These are phyloP conservation scores for Epizoanthus rinbou DNA, from an alignment of 92 coral and sea anemone genomes.

Conservation along the genomic window DNA sequence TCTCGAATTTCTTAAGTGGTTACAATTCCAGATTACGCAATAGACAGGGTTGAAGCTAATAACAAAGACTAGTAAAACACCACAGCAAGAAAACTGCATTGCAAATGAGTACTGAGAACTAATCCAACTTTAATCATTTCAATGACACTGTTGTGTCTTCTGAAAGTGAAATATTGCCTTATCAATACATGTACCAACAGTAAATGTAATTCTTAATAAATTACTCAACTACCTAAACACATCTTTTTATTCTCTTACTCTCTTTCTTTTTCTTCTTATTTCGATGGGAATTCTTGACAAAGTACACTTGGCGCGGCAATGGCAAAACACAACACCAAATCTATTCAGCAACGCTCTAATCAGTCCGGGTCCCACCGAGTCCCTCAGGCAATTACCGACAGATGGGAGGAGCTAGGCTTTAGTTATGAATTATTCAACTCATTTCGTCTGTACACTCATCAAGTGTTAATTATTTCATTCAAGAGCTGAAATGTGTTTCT, in stretches of 20 bases:
- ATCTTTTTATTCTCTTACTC: neutral
- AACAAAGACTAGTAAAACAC: neutral
- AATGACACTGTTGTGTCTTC: constrained; percentile 13
- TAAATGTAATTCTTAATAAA: neutral
- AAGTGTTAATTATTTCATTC: constrained; percentile 77
- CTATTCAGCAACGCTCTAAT: constrained; percentile 30
- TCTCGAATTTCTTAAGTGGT: neutral
- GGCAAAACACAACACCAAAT: constrained; percentile 8
- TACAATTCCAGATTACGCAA: constrained; percentile 8
- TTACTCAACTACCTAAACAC: neutral
- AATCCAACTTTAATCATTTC: constrained; percentile 18
- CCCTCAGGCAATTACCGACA: constrained; percentile 35
- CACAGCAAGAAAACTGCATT: neutral
- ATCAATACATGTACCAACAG: neutral
- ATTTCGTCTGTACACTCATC: constrained; percentile 74
- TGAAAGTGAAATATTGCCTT: constrained; percentile 10
- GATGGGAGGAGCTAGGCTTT: constrained; percentile 40
- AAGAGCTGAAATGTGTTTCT: constrained; percentile 46
- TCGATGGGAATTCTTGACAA: constrained; percentile 36
- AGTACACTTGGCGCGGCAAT: constrained; percentile 35
- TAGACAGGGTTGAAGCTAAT: neutral
- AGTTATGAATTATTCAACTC: constrained; percentile 78
- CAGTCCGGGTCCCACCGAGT: constrained; percentile 17
- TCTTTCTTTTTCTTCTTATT: constrained; percentile 1
- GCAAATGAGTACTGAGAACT: neutral